phyloP scores from a whole-genome alignment of 2,888 invertebrate genomes.

The Ptycholaimellus sp. region DNA sequence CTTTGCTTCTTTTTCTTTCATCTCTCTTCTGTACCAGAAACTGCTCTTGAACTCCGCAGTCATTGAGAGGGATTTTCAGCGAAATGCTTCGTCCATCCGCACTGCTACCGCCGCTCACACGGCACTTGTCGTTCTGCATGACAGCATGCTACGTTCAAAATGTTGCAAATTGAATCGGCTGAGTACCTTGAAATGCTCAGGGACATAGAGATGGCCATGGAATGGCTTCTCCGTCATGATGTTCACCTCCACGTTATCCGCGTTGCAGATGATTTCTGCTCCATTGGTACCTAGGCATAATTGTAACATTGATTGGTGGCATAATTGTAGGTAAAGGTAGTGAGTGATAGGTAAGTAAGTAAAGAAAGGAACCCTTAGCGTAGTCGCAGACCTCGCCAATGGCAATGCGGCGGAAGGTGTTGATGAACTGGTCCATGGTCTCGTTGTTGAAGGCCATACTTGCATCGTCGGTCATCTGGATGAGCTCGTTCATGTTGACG shows the following conservation, averaged over 20 bases:
- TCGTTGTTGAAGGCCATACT: constrained; percentile 10
- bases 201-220: constrained; percentile 12
- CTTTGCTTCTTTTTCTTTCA: too few relatives aligned
- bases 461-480: constrained; percentile 10
- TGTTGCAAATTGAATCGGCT: too few relatives aligned
- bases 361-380: constrained; percentile 6
- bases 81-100: not conserved
- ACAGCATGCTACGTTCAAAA: constrained; percentile 6
- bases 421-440: constrained; percentile 9
- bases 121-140: not conserved
- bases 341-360: not conserved
- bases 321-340: too few relatives aligned
- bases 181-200: constrained; percentile 8
- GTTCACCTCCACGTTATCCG: constrained; percentile 8
- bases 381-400: constrained; percentile 12
- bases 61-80: constrained; percentile 5
- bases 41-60: constrained; percentile 11
- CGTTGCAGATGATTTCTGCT: constrained; percentile 11
- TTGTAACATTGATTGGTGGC: too few relatives aligned
- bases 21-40: constrained; percentile 10
- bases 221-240: constrained; percentile 11
- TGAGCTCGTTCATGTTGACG: constrained; percentile 11
- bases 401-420: constrained; percentile 10
- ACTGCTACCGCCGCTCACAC: not conserved
- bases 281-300: constrained; percentile 7